A percentile compares a stretch with the other conserved stretches of the same genome.
Conservation (phyloP, 2,113 vertebrate genomes). For the Prolemur simus region DNA sequence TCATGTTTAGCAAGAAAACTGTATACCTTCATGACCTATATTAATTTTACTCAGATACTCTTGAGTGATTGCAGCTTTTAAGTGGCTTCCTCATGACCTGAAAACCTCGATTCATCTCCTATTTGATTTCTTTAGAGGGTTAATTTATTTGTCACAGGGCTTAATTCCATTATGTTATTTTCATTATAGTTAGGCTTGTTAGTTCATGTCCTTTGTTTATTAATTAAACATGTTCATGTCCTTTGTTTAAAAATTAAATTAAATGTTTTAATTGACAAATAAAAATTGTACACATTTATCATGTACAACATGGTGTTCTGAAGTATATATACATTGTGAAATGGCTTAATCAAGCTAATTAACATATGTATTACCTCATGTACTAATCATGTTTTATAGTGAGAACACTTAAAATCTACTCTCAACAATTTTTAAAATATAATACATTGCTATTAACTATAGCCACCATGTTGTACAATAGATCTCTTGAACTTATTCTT, state of each 20-base stretch:
- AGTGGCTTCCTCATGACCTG: background rate
- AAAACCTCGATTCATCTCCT: background rate
- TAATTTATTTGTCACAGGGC: background rate
- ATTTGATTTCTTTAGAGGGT: background rate
- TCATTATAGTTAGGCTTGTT: background rate
- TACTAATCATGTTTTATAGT: background rate
- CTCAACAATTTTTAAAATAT: too few species aligned
- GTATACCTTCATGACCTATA: background rate
- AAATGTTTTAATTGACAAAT: background rate
- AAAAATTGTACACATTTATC: too few species aligned
- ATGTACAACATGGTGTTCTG: too few species aligned
- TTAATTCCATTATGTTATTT: background rate
- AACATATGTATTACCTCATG: background rate
- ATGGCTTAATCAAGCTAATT: background rate
- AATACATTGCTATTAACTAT: too few species aligned
- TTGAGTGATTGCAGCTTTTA: background rate
- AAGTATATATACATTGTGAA: too few species aligned
- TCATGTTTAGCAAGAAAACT: background rate
- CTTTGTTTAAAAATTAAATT: too few species aligned
- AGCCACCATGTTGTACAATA: too few species aligned
- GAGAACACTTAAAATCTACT: background rate
- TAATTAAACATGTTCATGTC: too few species aligned
- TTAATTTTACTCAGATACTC: background rate
- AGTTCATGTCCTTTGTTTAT: too few species aligned
- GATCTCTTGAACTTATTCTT: too few species aligned